Evolutionary conservation across 2,113 vertebrate species (phyloP), one percentile per base, ranked within the genome.

Genomic region (Terrapene triunguis): DNA sequence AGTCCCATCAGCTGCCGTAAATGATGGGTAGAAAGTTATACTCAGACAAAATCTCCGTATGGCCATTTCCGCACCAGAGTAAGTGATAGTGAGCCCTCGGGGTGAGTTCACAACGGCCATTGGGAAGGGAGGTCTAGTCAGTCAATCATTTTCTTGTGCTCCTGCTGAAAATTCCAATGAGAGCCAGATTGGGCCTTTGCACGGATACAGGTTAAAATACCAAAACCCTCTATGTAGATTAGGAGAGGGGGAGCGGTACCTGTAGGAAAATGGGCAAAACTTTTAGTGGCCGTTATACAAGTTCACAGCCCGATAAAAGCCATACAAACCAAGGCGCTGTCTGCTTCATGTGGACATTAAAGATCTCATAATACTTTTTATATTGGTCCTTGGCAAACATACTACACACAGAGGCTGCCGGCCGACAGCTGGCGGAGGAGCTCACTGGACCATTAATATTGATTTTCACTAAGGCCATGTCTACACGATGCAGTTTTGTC

Each of bases 81-180:
- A 59, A 29, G 59, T 62, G 59, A 62, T 6, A 32, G 27, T 35
- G 59, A 32, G 12, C 11, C 29, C 29, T 8, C 65, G 5, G 53
- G 2, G 19, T 1, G 3, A 3, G n/a, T 69, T 32, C 16, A 2
- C 44, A 50, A n/a, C 53, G 32, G 72, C 47, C 38, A 0, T 0
- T 1, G 48, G 54, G 38, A 24, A 85, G 27, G 35, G 0, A 5
- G 5, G 14, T 59, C 4, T 4, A 54, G 48, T 29, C 27, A 74
- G 48, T 22, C 27, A 74, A 0, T 27, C 21, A 21, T 11, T 42
- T 21, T 17, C 14, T 1, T 59, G 22, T 11, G 44, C 79, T 82
- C n/a, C n/a, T 29, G 32, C 17, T 38, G 35, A 72, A 22, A n/a
- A 3, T 1, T 1, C 42, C 25, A 62, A 50, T 6, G 17, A 9